phyloP scores from a whole-genome alignment of 2,797 vertebrate genomes.

The Lepus townsendii region DNA sequence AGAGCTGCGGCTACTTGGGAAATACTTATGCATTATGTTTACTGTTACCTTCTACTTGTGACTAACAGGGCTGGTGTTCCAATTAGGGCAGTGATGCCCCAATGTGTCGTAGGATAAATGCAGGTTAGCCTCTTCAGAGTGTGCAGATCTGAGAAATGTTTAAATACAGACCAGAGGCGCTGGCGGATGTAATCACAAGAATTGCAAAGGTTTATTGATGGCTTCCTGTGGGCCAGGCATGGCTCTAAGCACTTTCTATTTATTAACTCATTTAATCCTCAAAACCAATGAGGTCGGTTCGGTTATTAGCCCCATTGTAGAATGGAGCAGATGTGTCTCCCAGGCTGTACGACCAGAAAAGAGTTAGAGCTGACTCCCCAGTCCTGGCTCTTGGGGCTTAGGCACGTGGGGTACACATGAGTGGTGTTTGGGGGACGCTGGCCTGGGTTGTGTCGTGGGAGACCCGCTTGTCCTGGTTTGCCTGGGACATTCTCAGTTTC shows the following conservation, averaged over 20 bases:
- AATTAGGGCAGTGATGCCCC: not conserved
- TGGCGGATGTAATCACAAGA: conserved; percentile 2
- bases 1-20: no score
- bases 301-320: not conserved
- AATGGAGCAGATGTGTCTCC: not conserved
- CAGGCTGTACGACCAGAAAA: not conserved
- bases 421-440: not conserved
- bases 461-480: not conserved
- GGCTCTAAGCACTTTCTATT: not conserved
- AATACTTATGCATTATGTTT: fast-evolving
- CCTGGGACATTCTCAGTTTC: not conserved
- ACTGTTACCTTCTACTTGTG: not conserved
- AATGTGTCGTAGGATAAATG: conserved; percentile 40
- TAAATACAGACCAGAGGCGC: not conserved
- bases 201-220: not conserved
- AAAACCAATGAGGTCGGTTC: not conserved
- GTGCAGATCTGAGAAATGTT: conserved; percentile 26
- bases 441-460: not conserved
- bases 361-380: not conserved
- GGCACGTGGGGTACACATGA: fast-evolving
- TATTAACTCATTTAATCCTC: not conserved
- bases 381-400: fast-evolving
- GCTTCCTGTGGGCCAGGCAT: not conserved
- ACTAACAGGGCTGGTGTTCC: not conserved
- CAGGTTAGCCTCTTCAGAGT: not conserved